Percentiles rank a stretch among this genome's conserved stretches.
These are phyloP conservation scores for Lymantria monacha DNA, from an alignment of 2,888 invertebrate species.

Conservation along the genomic window DNA sequence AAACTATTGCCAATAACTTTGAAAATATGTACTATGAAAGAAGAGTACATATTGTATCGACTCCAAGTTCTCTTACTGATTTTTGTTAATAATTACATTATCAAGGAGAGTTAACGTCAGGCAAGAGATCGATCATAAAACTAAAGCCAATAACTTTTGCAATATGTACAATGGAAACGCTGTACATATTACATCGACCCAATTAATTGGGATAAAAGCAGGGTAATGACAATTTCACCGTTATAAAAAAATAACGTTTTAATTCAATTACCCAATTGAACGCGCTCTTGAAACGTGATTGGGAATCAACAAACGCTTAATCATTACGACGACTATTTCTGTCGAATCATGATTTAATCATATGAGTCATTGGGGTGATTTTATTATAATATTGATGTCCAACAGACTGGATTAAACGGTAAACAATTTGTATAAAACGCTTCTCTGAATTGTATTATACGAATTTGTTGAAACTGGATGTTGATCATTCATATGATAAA, in stretches of 20 bases:
- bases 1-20: too few species aligned
- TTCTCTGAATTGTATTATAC: not conserved
- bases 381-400: constrained; percentile 33
- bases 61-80: too few species aligned
- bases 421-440: constrained; percentile 45
- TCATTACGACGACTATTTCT: constrained; percentile 50
- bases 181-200: too few species aligned
- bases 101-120: too few species aligned
- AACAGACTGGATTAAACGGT: constrained; percentile 33
- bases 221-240: too few species aligned
- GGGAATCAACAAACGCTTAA: constrained; percentile 52
- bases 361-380: constrained; percentile 32
- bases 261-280: constrained; percentile 20
- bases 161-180: too few species aligned
- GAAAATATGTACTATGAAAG: too few species aligned
- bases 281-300: constrained; percentile 31
- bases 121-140: too few species aligned
- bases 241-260: constrained; percentile 27
- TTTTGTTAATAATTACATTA: too few species aligned
- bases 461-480: constrained; percentile 8
- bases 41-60: too few species aligned
- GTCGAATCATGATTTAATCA: constrained; percentile 53
- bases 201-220: too few species aligned
- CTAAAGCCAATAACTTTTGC: too few species aligned
- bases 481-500: constrained; percentile 3